Evolutionary conservation across 2,113 vertebrate genomes (phyloP).

Genomic region (Oncorhynchus kisutch): DNA sequence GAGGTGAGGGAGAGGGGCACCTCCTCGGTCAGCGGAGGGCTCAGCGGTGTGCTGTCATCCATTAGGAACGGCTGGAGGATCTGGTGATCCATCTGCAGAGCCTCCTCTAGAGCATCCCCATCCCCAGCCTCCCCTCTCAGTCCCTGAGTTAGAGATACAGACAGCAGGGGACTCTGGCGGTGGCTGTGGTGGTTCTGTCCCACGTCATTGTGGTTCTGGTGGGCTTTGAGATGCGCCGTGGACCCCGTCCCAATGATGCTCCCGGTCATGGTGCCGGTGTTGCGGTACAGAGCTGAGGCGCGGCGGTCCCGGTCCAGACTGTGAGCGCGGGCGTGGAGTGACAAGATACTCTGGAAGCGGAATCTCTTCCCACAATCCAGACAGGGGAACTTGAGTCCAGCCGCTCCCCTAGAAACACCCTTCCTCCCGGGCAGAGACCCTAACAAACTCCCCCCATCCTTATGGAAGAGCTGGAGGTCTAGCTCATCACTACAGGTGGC

Average conservation of each 20-base stretch:
- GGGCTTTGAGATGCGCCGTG: slow-evolving; percentile 70
- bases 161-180: neutral
- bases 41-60: slow-evolving; percentile 62
- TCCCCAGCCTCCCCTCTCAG: neutral
- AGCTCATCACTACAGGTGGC: slow-evolving; percentile 80
- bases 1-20: slow-evolving; percentile 58
- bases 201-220: slow-evolving; percentile 46
- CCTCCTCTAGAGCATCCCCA: neutral
- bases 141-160: neutral
- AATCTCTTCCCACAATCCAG: slow-evolving; percentile 89
- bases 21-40: slow-evolving; percentile 73
- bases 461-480: slow-evolving; percentile 87
- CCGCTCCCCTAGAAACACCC: slow-evolving; percentile 56
- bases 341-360: slow-evolving; percentile 90
- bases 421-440: slow-evolving; percentile 52
- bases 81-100: slow-evolving; percentile 36
- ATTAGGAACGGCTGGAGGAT: slow-evolving; percentile 41
- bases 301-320: slow-evolving; percentile 75
- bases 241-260: slow-evolving; percentile 39
- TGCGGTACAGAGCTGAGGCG: slow-evolving; percentile 62
- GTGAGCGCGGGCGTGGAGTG: slow-evolving; percentile 88
- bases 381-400: slow-evolving; percentile 80
- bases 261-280: slow-evolving; percentile 16
- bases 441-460: slow-evolving; percentile 60
- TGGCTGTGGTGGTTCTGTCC: slow-evolving; percentile 7